These are phyloP conservation scores for Poecilia wingei DNA, from an alignment of 2,797 vertebrate genomes.

Conservation along the genomic window DNA sequence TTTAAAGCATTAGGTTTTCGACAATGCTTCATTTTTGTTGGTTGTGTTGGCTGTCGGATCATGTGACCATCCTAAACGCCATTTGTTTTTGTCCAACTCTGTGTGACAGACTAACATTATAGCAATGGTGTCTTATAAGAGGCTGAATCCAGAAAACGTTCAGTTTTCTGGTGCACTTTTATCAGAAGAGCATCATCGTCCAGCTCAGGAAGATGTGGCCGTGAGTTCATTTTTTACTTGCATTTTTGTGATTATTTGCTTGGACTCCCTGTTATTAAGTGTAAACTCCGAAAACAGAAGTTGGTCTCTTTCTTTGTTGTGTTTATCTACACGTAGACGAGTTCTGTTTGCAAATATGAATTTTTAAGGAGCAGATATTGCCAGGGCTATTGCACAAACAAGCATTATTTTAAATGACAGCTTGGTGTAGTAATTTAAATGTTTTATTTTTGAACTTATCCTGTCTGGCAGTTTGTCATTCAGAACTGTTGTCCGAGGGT, in stretches of 20 bases:
- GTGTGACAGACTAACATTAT: not conserved
- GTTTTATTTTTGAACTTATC: no score
- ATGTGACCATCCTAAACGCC: not conserved
- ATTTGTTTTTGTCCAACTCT: slow-evolving; percentile 3
- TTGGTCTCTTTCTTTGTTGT: not conserved
- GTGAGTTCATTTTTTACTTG: slow-evolving; percentile 49
- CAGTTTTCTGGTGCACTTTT: slow-evolving; percentile 59
- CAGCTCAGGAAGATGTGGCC: slow-evolving; percentile 36
- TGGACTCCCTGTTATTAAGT: not conserved
- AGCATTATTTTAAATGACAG: not conserved
- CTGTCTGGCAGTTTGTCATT: no score
- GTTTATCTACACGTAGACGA: not conserved
- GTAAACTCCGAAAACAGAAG: not conserved
- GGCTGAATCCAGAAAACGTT: slow-evolving; percentile 73
- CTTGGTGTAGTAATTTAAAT: not conserved
- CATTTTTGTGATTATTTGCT: not conserved
- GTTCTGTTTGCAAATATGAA: not conserved
- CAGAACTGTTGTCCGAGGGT: no score
- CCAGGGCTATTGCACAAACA: not conserved
- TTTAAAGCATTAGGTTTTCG: not conserved
- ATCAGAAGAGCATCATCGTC: slow-evolving; percentile 43
- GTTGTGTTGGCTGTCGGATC: not conserved
- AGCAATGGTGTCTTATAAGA: slow-evolving; percentile 75
- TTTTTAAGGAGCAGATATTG: not conserved
- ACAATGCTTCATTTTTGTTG: not conserved